Base-by-base conservation (phyloP, 2,797 vertebrate genomes). In the Chromis chromis region DNA sequence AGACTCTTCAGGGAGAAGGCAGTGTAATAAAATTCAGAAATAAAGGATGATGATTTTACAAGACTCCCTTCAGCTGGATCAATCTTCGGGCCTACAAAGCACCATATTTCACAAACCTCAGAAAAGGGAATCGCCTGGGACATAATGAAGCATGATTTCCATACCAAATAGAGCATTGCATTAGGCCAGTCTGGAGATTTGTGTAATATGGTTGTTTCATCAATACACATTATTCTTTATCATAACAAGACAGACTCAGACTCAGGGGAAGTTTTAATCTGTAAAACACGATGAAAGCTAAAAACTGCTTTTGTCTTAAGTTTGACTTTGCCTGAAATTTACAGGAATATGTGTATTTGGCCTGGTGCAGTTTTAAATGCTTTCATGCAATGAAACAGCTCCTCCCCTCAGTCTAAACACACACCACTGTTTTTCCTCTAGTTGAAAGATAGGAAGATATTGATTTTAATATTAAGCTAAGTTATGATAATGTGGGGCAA, bases 31-130 rank as follows among this genome's bases (percentile, higher is more conserved):
- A 48, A 48, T 64, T 68, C 13, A 63, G 10, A 67, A 75, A 73
- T 62, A 44, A 68, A 63, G 22, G 28, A 71, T 12, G 27, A 13
- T 70, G 63, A 73, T 63, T 83, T 78, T 42, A 70, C 16, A 49
- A 62, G 61, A 33, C 53, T 70, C 25, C n/a, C 12, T 76, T 57
- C 22, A 53, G 39, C 6, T 75, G 76, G 84, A 86, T 85, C 77
- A 75, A 70, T 64, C 19, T 79, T 82, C 76, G 70, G 65, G 65
- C 56, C 42, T 17, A 21, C 10, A 67, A 49, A 70, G 40, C 27
- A 74, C 54, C 48, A 70, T 33, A 67, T 66, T 74, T 87, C 79
- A 86, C 80, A 82, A 85, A 85, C 31, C 63, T 78, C 71, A 53
- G 54, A 31, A 60, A 65, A 9, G 3, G 66, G 31, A 9, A 54